Evolutionary conservation across 2,888 invertebrate genomes (phyloP), one percentile per base, ranked within the genome.

Genomic region (Spatulosminthurus flaviceps): DNA sequence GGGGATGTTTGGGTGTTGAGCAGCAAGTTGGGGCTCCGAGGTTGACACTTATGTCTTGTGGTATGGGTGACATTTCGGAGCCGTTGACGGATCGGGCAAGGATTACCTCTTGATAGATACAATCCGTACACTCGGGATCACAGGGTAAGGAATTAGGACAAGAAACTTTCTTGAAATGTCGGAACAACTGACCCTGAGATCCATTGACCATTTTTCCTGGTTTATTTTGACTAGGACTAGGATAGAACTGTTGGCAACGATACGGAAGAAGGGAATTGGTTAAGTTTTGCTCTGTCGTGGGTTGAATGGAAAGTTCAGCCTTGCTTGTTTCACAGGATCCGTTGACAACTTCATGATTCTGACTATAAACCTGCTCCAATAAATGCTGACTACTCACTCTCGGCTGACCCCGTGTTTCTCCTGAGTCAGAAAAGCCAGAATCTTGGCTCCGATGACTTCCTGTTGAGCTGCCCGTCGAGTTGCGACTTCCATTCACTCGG

Each of bases 371-470:
- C 42, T 41, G 79, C n/a, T 34, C 60, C 61, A 73, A n/a, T n/a
- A n/a, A 28, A 19, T 73, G 67, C 67, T 67, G 76, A 76, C 76
- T 76, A 28, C 42, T 34, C 22, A 28, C 69, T 61, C 60, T 74
- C 24, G 41, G 74, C 21, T 24, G 42, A 42, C 42, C 79, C 19
- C 75, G 69, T n/a, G 81, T 81, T 75, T 85, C 85, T 74, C 93
- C 93, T 0, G 93, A 92, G 86, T 94, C 94, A 0, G 93, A 93
- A 87, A 94, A 94, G 0, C 94, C 94, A 0, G 93, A 94, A 87
- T 93, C 93, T 87, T 93, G 93, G 86, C 93, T 93, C 81, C 92
- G 92, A 82, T 92, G 92, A 87, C 92, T 92, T 34, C 86, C 86
- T 70, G 79, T 74, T 11, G 82, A 82, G 69, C 84, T 84, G 19